Conservation (phyloP, 2,113 vertebrate species). For the Microtus oregoni region DNA sequence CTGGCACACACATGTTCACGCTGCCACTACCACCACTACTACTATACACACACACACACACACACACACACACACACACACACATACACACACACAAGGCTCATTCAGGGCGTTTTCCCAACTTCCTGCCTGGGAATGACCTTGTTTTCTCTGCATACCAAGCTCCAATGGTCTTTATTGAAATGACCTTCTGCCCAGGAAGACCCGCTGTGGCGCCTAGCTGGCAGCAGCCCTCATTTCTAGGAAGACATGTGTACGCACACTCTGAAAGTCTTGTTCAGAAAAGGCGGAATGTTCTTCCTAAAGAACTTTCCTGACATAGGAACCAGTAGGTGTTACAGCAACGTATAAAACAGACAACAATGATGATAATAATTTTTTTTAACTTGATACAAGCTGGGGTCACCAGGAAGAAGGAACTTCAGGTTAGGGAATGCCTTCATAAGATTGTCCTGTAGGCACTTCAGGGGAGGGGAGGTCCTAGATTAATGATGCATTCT, state of each 20-base stretch:
- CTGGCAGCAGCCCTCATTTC: constrained; percentile 83
- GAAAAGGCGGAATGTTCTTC: constrained; percentile 82
- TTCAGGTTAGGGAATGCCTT: background rate
- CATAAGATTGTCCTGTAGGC: background rate
- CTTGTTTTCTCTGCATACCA: constrained; percentile 82
- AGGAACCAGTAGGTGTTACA: constrained; percentile 79
- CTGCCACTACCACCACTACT: background rate
- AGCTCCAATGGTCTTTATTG: constrained; percentile 79
- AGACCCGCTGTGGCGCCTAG: constrained; percentile 85
- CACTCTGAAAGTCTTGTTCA: constrained; percentile 62
- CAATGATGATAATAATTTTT: too few relatives aligned
- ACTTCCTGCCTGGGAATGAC: constrained; percentile 89
- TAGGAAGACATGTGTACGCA: constrained; percentile 81
- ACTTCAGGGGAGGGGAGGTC: too few relatives aligned
- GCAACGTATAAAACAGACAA: constrained; percentile 59
- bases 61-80: too few relatives aligned
- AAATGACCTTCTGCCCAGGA: constrained; percentile 87
- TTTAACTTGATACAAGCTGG: background rate
- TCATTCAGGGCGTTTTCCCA: constrained; percentile 84
- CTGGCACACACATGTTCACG: accelerated
- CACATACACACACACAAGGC: constrained; percentile 49
- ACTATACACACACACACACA: too few relatives aligned
- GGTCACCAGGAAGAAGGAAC: background rate
- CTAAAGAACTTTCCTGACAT: constrained; percentile 66
- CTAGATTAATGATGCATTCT: background rate